Evolutionary conservation across 2,113 vertebrate species (phyloP), one percentile per base, ranked within the genome.

Genomic region (Tachuris rubrigastra): DNA sequence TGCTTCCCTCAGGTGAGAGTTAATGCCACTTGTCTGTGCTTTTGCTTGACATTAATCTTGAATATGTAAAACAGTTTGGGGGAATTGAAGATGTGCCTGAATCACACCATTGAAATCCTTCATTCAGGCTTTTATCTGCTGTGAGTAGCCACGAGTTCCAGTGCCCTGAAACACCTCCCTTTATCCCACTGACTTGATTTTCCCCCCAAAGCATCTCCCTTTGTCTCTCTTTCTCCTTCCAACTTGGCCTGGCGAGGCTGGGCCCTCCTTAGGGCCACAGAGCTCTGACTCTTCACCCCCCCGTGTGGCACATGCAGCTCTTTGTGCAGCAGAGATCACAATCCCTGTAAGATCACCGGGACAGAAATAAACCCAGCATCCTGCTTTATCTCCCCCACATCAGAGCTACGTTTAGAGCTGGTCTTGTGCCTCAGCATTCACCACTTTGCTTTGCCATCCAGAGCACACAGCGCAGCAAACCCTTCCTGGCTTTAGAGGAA

Each of bases 301-400:
- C 85, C 19, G 3, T 3, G 44, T 35, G 73, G 16, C 85, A 37
- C 53, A 22, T 23, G 7, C 52, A 84, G 72, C 58, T 77, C 56
- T 52, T 50, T 2, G 31, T 30, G 16, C 59, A 27, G 3, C 25
- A 5, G 14, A 15, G 31, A 10, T 4, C 46, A 30, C 75, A 41
- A 16, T 20, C 27, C 28, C 0, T 30, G 2, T 6, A 33, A 37
- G 58, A 50, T 41, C 63, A 23, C 52, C 1, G 12, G 0, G 39
- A 39, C 69, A 74, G 52, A 85, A 93, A 90, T 90, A 87, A 94
- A 78, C 33, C 35, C 62, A 37, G 30, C 2, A 7, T 16, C 56
- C 78, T 89, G 74, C 87, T 78, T 87, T 78, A 60, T 87, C 90
- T 71, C 5, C 4, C 49, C 60, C 33, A 35, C 27, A 87, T 78